These are phyloP conservation scores for Lipophrys pholis DNA, from an alignment of 2,113 vertebrate genomes.

Conservation along the genomic window DNA sequence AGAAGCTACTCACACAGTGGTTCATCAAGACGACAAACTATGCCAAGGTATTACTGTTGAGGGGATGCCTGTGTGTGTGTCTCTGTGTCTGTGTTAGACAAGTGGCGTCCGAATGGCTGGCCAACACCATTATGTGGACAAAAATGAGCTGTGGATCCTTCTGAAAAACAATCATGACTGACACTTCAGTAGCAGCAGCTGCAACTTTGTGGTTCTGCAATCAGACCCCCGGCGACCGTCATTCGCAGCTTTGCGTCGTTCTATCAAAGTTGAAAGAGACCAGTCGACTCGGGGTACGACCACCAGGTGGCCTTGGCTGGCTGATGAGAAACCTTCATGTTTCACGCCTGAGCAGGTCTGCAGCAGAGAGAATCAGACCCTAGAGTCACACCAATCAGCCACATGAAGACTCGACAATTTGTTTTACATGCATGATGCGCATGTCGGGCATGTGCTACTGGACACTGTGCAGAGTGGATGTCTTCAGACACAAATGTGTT, in stretches of 20 bases:
- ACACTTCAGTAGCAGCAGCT: slow-evolving; percentile 54
- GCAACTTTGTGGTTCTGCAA: slow-evolving; percentile 57
- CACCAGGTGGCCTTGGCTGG: slow-evolving; percentile 22
- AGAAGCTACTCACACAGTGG: slow-evolving; percentile 96
- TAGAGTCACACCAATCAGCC: slow-evolving; percentile 21
- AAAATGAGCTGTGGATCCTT: slow-evolving; percentile 39
- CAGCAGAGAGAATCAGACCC: slow-evolving; percentile 21
- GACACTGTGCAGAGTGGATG: background rate
- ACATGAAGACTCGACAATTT: slow-evolving; percentile 3
- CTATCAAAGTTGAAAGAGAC: slow-evolving; percentile 14
- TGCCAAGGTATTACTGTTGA: slow-evolving; percentile 87
- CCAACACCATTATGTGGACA: slow-evolving; percentile 7
- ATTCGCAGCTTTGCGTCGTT: slow-evolving; percentile 28
- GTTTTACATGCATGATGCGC: slow-evolving; percentile 23
- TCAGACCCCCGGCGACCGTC: slow-evolving; percentile 68
- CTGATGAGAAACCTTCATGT: slow-evolving; percentile 63
- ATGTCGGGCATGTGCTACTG: background rate
- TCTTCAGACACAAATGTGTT: too few species aligned
- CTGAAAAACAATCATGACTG: slow-evolving; percentile 63
- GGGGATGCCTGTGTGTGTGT: slow-evolving; percentile 4
- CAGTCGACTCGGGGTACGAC: slow-evolving; percentile 20
- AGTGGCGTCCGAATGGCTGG: slow-evolving; percentile 28
- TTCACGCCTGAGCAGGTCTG: slow-evolving; percentile 17
- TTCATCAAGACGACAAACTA: slow-evolving; percentile 97
- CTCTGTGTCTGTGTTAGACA: background rate